A percentile compares a stretch with the other conserved stretches of the same genome.
These are phyloP conservation scores for Brenthis ino DNA, from an alignment of 2,888 invertebrate genomes.

Conservation along the genomic window DNA sequence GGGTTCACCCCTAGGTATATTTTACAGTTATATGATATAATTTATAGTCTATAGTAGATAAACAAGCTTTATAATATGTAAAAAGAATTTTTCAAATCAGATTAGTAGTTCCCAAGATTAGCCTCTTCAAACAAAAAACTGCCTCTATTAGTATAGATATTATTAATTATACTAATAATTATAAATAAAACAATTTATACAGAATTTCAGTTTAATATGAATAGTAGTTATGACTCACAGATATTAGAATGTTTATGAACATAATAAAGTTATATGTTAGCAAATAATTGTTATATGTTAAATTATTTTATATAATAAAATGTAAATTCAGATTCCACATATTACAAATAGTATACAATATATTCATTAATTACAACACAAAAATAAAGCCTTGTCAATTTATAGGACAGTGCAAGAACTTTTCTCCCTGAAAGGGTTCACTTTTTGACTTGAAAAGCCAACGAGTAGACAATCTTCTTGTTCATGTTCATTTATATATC, in stretches of 20 bases:
- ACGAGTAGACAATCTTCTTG: conserved; percentile 96
- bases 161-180: neutral
- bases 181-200: conserved; percentile 12
- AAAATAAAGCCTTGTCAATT: conserved; percentile 25
- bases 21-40: too few species aligned
- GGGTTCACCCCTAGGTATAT: too few species aligned
- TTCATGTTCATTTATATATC: conserved; percentile 94
- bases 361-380: conserved; percentile 25
- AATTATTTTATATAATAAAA: conserved; percentile 1
- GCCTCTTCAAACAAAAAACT: too few species aligned
- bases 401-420: conserved; percentile 93
- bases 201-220: conserved; percentile 18
- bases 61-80: too few species aligned
- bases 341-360: conserved; percentile 8
- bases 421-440: conserved; percentile 97
- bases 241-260: conserved; percentile 16
- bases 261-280: conserved; percentile 11
- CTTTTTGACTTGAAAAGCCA: conserved; percentile 96
- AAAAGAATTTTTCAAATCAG: too few species aligned
- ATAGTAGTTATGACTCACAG: neutral
- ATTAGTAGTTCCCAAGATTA: too few species aligned
- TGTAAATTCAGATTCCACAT: conserved; percentile 8
- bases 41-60: too few species aligned
- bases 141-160: too few species aligned
- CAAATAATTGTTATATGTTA: neutral